These are phyloP conservation scores for Chesias legatella DNA, from an alignment of 2,888 invertebrate species.

Conservation along the genomic window DNA sequence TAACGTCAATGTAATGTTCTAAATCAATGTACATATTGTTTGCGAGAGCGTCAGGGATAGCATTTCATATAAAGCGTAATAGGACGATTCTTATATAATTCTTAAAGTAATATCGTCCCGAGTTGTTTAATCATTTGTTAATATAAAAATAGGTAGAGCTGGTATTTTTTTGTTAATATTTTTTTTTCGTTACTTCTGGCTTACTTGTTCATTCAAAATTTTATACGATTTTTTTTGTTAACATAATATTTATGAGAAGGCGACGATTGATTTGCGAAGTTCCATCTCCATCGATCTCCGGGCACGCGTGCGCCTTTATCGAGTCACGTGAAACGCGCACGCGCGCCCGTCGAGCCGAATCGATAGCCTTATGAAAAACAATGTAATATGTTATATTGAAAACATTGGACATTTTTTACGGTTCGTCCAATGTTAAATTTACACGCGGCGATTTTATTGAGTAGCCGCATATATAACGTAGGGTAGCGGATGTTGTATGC, in stretches of 20 bases:
- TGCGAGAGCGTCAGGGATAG: conserved; percentile 29
- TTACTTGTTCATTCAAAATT: conserved; percentile 54
- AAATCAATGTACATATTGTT: conserved; percentile 10
- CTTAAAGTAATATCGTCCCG: conserved; percentile 79
- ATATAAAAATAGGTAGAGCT: conserved; percentile 64
- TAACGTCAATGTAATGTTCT: background rate
- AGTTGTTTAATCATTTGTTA: conserved; percentile 75
- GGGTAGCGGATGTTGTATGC: conserved; percentile 39
- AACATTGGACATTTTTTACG: conserved; percentile 56
- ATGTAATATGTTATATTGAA: conserved; percentile 37
- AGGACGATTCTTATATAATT: conserved; percentile 80
- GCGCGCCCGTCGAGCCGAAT: conserved; percentile 29
- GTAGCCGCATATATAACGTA: conserved; percentile 67
- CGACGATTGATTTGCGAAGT: conserved; percentile 34
- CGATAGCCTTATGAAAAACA: conserved; percentile 36
- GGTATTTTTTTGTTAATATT: conserved; percentile 69
- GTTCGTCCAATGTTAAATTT: conserved; percentile 68
- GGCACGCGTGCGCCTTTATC: conserved; percentile 35
- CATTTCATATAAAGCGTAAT: conserved; percentile 59
- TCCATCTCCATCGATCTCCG: conserved; percentile 30
- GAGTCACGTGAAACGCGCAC: conserved; percentile 30
- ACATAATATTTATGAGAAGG: conserved; percentile 28
- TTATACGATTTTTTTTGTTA: conserved; percentile 48
- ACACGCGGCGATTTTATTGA: conserved; percentile 77
- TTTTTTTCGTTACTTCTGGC: conserved; percentile 61